phyloP scores from a whole-genome alignment of 2,113 vertebrate species.

The Tetrao urogallus region DNA sequence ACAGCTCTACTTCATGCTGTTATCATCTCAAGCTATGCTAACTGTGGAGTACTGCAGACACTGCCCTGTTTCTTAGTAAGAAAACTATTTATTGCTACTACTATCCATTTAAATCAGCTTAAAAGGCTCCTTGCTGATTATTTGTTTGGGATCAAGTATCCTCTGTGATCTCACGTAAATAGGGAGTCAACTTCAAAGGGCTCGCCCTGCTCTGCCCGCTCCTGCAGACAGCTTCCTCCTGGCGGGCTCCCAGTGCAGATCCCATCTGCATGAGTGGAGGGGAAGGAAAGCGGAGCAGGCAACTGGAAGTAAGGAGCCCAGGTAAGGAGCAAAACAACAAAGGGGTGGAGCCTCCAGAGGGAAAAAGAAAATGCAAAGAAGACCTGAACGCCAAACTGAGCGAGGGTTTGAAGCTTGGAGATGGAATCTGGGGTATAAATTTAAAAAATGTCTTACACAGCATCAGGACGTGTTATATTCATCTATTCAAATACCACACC shows the following conservation, averaged over 20 bases:
- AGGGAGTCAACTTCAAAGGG: slow-evolving; percentile 27
- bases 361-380: neutral
- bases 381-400: neutral
- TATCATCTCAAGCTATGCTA: neutral
- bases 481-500: neutral
- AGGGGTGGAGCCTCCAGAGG: neutral
- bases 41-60: neutral
- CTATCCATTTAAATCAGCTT: neutral
- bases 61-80: neutral
- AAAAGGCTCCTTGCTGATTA: neutral
- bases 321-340: neutral
- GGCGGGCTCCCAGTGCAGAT: neutral
- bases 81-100: slow-evolving; percentile 4
- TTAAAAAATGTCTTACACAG: neutral
- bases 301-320: neutral
- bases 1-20: neutral
- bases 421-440: neutral
- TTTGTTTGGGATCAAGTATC: slow-evolving; percentile 38
- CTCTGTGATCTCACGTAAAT: slow-evolving; percentile 21
- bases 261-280: neutral
- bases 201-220: neutral
- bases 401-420: neutral
- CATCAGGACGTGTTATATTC: neutral
- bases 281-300: neutral
- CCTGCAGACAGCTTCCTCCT: neutral